These are phyloP conservation scores for Delichon dasypus DNA, from an alignment of 2,797 vertebrate species.

Conservation along the genomic window DNA sequence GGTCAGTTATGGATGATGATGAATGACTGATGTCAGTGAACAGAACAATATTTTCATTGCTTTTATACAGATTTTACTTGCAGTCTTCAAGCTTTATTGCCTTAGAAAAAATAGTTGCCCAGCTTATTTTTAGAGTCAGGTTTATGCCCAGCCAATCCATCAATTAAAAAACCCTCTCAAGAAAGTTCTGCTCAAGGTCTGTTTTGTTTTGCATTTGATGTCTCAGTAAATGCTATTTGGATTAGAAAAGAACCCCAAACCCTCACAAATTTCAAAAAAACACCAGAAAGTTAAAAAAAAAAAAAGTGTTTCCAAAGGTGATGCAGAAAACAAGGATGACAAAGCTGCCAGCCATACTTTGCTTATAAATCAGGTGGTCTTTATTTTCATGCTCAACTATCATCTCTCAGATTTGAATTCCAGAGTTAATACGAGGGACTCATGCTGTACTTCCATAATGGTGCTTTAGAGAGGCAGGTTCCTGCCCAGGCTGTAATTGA, in stretches of 20 bases:
- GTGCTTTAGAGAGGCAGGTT: background rate
- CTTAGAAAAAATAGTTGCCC: background rate
- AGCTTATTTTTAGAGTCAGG: background rate
- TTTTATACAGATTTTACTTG: background rate
- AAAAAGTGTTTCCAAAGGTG: background rate
- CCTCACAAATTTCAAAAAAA: accelerated
- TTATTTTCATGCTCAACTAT: background rate
- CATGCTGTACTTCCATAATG: background rate
- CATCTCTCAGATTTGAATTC: background rate
- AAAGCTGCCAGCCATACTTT: background rate
- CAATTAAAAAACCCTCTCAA: background rate
- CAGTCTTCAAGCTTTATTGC: background rate
- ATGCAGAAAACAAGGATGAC: background rate
- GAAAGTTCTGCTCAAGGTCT: background rate
- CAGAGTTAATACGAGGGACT: background rate
- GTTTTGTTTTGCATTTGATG: background rate
- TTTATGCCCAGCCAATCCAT: background rate
- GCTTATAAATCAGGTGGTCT: background rate
- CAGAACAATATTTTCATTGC: background rate
- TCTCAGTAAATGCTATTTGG: background rate
- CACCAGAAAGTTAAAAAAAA: background rate
- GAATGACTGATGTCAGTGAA: background rate
- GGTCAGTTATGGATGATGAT: background rate
- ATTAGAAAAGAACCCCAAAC: background rate
- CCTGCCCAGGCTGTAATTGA: background rate